phyloP scores from a whole-genome alignment of 2,113 vertebrate species.

The Verasper variegatus region DNA sequence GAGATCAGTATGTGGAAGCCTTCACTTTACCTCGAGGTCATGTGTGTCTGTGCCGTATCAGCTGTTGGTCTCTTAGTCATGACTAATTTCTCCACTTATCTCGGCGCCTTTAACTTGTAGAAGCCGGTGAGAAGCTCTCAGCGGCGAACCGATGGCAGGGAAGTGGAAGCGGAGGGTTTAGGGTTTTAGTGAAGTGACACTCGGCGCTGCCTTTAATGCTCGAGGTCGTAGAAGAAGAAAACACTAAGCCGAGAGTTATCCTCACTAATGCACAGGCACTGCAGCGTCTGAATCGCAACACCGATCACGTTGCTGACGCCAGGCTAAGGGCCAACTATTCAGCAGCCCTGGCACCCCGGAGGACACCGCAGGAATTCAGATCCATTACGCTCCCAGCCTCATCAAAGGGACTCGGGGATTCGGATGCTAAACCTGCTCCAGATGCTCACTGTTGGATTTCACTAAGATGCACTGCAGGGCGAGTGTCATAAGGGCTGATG shows the following conservation, averaged over 20 bases:
- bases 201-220: slow-evolving; percentile 26
- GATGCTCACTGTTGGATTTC: slow-evolving; percentile 75
- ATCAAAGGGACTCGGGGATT: slow-evolving; percentile 75
- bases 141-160: slow-evolving; percentile 42
- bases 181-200: slow-evolving; percentile 39
- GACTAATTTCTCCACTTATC: slow-evolving; percentile 54
- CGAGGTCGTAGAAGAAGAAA: slow-evolving; percentile 33
- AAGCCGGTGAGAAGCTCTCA: slow-evolving; percentile 26
- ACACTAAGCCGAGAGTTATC: slow-evolving; percentile 44
- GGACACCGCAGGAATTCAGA: slow-evolving; percentile 70
- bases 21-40: neutral
- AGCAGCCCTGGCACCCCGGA: slow-evolving; percentile 61
- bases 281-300: slow-evolving; percentile 58
- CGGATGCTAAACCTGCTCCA: slow-evolving; percentile 70
- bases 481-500: slow-evolving; percentile 52
- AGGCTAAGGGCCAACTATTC: slow-evolving; percentile 68
- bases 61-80: slow-evolving; percentile 27
- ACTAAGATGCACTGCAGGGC: slow-evolving; percentile 66
- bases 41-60: neutral
- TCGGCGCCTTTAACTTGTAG: slow-evolving; percentile 12
- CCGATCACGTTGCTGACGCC: slow-evolving; percentile 64
- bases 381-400: slow-evolving; percentile 70
- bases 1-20: too few species aligned
- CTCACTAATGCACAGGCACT: slow-evolving; percentile 42
- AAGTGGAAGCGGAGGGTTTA: neutral